These are phyloP conservation scores for Sebastes elongatus DNA, from an alignment of 2,797 vertebrate genomes.

Conservation along the genomic window DNA sequence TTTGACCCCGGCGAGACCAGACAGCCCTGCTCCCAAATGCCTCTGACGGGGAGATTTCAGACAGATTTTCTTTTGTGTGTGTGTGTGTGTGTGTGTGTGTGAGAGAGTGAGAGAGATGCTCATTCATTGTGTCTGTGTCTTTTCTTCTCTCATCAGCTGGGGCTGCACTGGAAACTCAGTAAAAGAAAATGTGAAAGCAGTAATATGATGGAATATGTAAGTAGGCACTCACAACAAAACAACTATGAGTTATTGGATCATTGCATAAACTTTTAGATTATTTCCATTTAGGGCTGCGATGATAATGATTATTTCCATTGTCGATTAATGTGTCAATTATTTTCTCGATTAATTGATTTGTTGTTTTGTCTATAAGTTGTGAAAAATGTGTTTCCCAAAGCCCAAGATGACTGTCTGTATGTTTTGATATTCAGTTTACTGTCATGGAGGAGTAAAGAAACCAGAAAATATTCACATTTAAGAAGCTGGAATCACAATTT, in stretches of 20 bases:
- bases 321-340: too few relatives aligned
- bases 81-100: constrained; percentile 23
- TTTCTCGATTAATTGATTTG: too few relatives aligned
- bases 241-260: not conserved
- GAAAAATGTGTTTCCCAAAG: too few relatives aligned
- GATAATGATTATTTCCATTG: too few relatives aligned
- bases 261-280: not conserved
- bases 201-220: constrained; percentile 99
- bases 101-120: not conserved
- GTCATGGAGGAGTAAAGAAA: too few relatives aligned
- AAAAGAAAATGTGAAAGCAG: constrained; percentile 99
- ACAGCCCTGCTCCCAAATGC: constrained; percentile 67
- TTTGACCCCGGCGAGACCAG: constrained; percentile 79
- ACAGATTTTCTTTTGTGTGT: constrained; percentile 67
- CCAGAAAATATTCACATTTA: too few relatives aligned
- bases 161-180: constrained; percentile 99
- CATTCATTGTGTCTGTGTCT: constrained; percentile 52
- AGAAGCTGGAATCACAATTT: too few relatives aligned
- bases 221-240: constrained; percentile 61
- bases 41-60: constrained; percentile 68
- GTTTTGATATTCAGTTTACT: too few relatives aligned
- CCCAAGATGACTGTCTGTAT: too few relatives aligned
- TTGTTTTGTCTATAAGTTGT: too few relatives aligned
- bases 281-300: not conserved
- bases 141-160: constrained; percentile 86